Evolutionary conservation across 2,113 vertebrate genomes (phyloP).

Genomic region (Turdus rufiventris): DNA sequence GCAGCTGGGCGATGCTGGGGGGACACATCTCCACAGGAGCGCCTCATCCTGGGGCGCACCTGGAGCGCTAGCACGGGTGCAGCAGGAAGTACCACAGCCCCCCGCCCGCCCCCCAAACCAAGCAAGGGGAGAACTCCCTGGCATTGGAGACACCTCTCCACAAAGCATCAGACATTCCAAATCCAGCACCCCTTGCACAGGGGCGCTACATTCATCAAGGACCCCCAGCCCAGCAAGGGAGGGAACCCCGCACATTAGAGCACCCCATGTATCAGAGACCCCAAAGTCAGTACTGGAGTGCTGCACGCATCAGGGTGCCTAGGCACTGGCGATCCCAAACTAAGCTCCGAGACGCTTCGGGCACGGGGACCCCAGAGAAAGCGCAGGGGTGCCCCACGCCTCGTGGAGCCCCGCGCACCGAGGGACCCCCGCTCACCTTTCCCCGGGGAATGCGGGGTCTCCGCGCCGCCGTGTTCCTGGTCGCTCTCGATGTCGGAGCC

Average conservation of each 20-base stretch:
- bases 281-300: neutral
- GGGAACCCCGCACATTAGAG: neutral
- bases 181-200: neutral
- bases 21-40: fast-evolving
- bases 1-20: neutral
- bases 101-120: neutral
- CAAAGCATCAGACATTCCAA: neutral
- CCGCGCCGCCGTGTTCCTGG: neutral
- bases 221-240: neutral
- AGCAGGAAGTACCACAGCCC: neutral
- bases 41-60: neutral
- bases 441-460: neutral
- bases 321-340: neutral
- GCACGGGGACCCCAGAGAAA: neutral
- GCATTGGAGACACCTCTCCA: fast-evolving
- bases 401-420: neutral
- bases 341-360: fast-evolving
- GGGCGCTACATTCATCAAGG: neutral
- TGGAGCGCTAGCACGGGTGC: neutral
- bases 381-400: neutral
- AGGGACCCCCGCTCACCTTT: neutral
- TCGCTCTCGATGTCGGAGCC: neutral
- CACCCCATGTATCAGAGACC: neutral
- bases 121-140: neutral
- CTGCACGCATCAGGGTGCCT: neutral